Percentiles rank a stretch among this genome's conserved stretches.
These are phyloP conservation scores for Lanistes nyassanus DNA, from an alignment of 1,140 invertebrate species.

Conservation along the genomic window DNA sequence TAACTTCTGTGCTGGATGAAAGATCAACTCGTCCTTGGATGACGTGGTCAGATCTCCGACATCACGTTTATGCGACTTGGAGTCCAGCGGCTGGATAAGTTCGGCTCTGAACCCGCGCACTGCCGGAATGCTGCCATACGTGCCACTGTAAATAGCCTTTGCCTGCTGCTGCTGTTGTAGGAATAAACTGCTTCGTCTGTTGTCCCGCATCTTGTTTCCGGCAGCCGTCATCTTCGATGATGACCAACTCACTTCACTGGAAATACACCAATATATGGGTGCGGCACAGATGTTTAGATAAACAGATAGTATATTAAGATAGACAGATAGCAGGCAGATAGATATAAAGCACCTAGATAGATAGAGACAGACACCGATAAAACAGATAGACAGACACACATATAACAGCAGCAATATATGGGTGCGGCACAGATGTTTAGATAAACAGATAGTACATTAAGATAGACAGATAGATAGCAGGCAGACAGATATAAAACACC, in stretches of 20 bases:
- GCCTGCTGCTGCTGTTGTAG: too few species aligned
- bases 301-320: neutral
- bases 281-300: neutral
- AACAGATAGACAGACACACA: constrained; percentile 8
- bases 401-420: neutral
- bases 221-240: neutral
- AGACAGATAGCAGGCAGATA: neutral
- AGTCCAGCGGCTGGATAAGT: too few species aligned
- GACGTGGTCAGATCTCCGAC: neutral
- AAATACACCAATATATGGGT: neutral
- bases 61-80: too few species aligned
- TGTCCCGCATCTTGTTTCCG: too few species aligned
- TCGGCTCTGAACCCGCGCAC: too few species aligned
- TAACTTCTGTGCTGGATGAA: neutral
- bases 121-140: too few species aligned
- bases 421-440: neutral
- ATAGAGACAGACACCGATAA: neutral
- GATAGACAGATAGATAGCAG: neutral
- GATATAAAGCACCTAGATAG: neutral
- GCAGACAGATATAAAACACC: neutral
- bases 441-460: neutral
- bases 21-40: neutral
- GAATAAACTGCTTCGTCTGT: too few species aligned
- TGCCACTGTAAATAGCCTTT: too few species aligned
- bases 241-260: too few species aligned